A percentile compares a stretch with the other conserved stretches of the same genome.
phyloP scores from a whole-genome alignment of 2,888 invertebrate species.

The Diabrotica balteata region DNA sequence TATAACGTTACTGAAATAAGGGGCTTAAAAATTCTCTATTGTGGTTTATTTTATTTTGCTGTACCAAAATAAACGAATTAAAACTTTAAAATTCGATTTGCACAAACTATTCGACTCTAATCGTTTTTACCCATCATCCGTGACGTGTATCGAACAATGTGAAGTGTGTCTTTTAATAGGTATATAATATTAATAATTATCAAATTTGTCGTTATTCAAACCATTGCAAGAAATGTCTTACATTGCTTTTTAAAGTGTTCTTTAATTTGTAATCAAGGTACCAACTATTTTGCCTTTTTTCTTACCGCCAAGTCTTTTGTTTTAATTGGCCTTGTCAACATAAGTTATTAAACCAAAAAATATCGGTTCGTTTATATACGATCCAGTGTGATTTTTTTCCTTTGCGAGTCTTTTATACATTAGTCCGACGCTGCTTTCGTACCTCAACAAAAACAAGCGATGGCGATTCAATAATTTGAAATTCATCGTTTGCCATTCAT shows the following conservation, averaged over 20 bases:
- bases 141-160: no score
- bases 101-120: no score
- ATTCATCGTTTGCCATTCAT: slow-evolving; percentile 50
- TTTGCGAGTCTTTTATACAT: neutral
- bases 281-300: neutral
- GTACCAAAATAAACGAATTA: no score
- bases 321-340: neutral
- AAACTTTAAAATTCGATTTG: no score
- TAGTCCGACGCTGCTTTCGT: slow-evolving; percentile 8
- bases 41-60: no score
- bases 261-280: neutral
- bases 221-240: neutral
- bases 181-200: no score
- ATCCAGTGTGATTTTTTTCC: no score
- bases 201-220: no score
- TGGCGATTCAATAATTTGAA: slow-evolving; percentile 50
- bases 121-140: no score
- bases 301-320: neutral
- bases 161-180: no score
- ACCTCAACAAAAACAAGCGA: slow-evolving; percentile 41
- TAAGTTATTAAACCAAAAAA: neutral
- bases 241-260: neutral
- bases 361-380: neutral
- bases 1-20: no score
- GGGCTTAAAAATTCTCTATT: no score